phyloP scores from a whole-genome alignment of 2,113 vertebrate genomes.

The Mus pahari region DNA sequence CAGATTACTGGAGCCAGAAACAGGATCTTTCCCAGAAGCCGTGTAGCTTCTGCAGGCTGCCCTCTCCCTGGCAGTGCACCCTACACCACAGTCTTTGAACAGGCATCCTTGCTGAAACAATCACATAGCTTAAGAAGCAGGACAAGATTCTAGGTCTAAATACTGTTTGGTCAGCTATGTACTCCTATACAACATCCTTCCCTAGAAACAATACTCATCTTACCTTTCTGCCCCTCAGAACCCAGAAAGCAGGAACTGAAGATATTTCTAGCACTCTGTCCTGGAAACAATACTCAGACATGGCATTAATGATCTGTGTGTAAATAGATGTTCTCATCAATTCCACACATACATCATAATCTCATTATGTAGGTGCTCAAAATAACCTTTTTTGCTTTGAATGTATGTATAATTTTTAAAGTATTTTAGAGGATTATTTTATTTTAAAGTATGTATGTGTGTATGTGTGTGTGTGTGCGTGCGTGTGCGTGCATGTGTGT shows the following conservation, averaged over 20 bases:
- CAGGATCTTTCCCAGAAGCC: no score
- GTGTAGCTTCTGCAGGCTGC: no score
- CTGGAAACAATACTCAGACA: background rate
- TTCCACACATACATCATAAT: background rate
- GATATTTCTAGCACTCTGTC: background rate
- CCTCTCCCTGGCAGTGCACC: no score
- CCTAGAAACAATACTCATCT: background rate
- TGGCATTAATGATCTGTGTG: background rate
- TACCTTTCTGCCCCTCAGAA: background rate
- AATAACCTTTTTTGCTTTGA: background rate
- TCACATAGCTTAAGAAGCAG: background rate
- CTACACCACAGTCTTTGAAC: background rate
- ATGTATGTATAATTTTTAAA: background rate
- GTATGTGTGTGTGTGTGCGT: background rate
- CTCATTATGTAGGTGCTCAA: background rate
- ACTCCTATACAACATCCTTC: background rate
- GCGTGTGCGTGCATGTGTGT: background rate
- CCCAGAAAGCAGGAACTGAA: background rate
- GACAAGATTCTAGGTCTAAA: background rate
- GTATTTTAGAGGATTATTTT: background rate
- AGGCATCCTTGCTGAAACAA: background rate
- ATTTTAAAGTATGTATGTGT: background rate
- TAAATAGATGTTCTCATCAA: background rate
- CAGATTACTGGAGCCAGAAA: no score
- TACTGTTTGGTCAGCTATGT: background rate